phyloP scores from a whole-genome alignment of 2,113 vertebrate species.

The Bambusicola thoracicus region DNA sequence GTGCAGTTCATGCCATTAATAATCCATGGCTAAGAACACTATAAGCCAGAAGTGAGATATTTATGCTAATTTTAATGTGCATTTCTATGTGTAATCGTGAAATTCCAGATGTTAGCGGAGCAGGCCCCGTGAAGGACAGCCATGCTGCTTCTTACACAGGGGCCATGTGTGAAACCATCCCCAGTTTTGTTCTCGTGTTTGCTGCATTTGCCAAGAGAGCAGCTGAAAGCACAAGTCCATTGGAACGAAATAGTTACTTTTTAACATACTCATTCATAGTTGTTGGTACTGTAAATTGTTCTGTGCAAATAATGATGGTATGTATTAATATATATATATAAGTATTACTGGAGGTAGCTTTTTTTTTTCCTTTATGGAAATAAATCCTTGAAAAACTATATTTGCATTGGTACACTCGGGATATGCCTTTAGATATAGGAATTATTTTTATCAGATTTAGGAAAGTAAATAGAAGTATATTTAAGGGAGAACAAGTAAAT shows the following conservation, averaged over 20 bases:
- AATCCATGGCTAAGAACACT: neutral
- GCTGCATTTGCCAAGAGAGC: neutral
- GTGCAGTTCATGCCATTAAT: neutral
- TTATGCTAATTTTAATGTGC: neutral
- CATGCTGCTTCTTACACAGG: neutral
- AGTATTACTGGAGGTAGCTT: neutral
- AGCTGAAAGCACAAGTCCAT: constrained; percentile 8
- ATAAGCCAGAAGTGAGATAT: neutral
- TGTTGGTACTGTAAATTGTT: neutral
- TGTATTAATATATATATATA: neutral
- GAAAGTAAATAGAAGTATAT: neutral
- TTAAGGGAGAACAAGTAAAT: neutral
- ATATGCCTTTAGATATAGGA: neutral
- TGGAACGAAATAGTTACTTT: neutral
- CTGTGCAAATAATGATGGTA: neutral
- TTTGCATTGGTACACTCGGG: neutral
- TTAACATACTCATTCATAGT: neutral
- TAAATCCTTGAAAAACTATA: neutral
- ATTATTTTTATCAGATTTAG: neutral
- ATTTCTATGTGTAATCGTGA: neutral
- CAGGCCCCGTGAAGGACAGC: neutral
- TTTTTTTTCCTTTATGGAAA: neutral
- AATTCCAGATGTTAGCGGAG: neutral
- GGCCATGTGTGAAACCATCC: neutral
- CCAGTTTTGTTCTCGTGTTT: neutral